These are phyloP conservation scores for Pangasius krempfi DNA, from an alignment of 2,797 vertebrate species.

Conservation along the genomic window DNA sequence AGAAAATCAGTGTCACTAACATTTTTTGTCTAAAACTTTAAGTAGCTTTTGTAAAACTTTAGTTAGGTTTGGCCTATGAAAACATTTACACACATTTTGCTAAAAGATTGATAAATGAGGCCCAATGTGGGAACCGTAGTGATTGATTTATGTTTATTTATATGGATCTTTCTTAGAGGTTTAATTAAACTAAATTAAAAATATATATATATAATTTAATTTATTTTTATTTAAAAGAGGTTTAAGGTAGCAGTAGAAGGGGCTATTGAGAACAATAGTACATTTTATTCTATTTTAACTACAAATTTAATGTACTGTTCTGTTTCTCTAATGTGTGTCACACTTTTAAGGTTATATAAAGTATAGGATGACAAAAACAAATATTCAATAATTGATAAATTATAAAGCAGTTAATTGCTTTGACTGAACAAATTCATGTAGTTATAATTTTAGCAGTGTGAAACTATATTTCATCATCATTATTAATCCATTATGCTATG, in stretches of 20 bases:
- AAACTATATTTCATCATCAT: conserved; percentile 14
- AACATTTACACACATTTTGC: background rate
- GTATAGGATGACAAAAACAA: background rate
- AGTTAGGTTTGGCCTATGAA: background rate
- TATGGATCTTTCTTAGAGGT: background rate
- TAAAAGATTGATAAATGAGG: background rate
- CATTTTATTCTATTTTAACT: background rate
- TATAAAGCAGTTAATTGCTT: background rate
- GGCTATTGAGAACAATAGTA: background rate
- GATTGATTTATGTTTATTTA: background rate
- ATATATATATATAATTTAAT: background rate
- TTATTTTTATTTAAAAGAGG: background rate
- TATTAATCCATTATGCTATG: background rate
- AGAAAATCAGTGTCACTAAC: background rate
- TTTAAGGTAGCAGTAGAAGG: background rate
- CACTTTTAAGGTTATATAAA: background rate
- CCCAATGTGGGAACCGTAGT: background rate
- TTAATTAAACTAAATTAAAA: background rate
- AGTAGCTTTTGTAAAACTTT: background rate
- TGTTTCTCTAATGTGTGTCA: background rate
- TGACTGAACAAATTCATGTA: background rate
- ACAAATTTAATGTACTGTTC: background rate
- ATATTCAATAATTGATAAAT: background rate
- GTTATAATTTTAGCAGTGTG: background rate
- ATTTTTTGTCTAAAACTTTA: background rate